Percentiles rank a stretch among this genome's conserved stretches.
phyloP scores from a whole-genome alignment of 2,888 invertebrate species.

The Hydroisotoma schaefferi region DNA sequence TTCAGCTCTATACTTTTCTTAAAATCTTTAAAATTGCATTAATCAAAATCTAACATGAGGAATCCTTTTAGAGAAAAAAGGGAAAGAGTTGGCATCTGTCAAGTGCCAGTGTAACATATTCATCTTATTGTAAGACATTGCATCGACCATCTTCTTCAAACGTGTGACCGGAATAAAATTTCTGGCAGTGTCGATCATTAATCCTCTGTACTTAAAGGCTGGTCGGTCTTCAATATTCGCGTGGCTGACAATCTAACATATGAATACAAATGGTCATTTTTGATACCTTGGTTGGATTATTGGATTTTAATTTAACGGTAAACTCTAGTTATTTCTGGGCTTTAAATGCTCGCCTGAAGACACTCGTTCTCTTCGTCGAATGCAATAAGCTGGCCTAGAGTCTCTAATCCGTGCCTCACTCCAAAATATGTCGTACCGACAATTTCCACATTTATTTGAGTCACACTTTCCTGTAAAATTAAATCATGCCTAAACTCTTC shows the following conservation, averaged over 20 bases:
- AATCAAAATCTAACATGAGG: conserved; percentile 50
- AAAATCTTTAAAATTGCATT: neutral
- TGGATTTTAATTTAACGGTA: too few relatives aligned
- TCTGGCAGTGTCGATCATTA: conserved; percentile 58
- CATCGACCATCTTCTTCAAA: conserved; percentile 72
- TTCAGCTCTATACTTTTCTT: neutral
- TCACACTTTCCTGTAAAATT: conserved; percentile 9
- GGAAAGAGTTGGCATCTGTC: conserved; percentile 57
- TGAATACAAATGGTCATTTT: too few relatives aligned
- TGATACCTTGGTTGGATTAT: too few relatives aligned
- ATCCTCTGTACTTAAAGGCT: conserved; percentile 57
- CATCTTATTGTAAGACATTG: conserved; percentile 77
- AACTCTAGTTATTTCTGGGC: too few relatives aligned
- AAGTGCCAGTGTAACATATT: conserved; percentile 53
- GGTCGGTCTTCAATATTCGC: conserved; percentile 64
- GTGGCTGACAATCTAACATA: conserved; percentile 57
- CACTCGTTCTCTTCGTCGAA: conserved; percentile 51
- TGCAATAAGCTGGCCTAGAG: conserved; percentile 56
- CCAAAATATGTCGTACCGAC: conserved; percentile 45
- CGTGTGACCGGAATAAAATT: conserved; percentile 58
- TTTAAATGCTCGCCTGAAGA: too few relatives aligned
- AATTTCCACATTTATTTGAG: conserved; percentile 32
- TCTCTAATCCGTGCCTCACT: conserved; percentile 46
- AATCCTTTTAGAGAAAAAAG: conserved; percentile 53
- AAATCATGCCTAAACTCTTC: too few relatives aligned